Conservation (phyloP, 2,888 invertebrate species). For the Onchidella celtica region DNA sequence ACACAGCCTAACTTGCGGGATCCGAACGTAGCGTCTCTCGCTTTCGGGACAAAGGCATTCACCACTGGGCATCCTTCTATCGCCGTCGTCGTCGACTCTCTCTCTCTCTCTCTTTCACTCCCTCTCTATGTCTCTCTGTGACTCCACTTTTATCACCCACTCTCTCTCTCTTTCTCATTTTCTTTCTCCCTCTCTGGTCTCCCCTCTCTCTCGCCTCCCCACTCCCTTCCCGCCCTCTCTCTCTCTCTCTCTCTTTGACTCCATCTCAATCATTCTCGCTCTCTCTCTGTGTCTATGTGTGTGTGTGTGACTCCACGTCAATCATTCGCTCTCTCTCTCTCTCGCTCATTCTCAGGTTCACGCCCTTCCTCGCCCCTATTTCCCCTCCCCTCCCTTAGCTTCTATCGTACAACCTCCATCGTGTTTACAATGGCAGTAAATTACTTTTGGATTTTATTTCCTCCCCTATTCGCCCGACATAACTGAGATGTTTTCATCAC, state of each 20-base stretch:
- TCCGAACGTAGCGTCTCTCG: no score
- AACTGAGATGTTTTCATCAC: no score
- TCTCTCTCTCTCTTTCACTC: slow-evolving; percentile 10
- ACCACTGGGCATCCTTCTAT: no score
- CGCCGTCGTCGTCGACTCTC: background rate
- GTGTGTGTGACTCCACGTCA: background rate
- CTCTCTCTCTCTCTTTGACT: slow-evolving; percentile 4
- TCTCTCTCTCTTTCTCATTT: background rate
- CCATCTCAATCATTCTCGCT: background rate
- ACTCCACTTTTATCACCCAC: no score
- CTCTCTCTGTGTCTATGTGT: slow-evolving; percentile 2
- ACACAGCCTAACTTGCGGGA: no score
- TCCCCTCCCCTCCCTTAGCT: background rate
- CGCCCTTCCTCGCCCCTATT: background rate
- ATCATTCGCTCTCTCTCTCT: background rate
- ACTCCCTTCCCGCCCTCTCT: background rate
- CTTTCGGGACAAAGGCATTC: no score
- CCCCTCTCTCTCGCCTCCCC: background rate
- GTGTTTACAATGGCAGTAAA: no score
- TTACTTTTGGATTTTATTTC: no score
- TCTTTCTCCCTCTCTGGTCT: background rate
- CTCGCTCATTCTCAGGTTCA: no score
- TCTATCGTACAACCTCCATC: background rate
- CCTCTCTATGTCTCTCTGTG: background rate
- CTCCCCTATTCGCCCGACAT: no score